Evolutionary conservation across 2,888 invertebrate genomes (phyloP).

Genomic region (Platerodrilus igneus): DNA sequence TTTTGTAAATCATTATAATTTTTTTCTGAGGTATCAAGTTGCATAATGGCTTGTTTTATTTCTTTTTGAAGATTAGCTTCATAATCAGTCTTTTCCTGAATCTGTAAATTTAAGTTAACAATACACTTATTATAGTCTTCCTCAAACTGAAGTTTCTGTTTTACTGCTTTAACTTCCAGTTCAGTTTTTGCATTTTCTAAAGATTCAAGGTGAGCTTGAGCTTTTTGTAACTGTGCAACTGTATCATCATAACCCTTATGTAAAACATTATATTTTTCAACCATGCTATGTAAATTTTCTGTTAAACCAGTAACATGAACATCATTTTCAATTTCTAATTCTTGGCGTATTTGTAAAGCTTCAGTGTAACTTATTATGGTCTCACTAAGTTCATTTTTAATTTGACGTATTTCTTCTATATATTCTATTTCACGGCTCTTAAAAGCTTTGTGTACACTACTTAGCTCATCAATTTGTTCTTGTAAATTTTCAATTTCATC

Average conservation of each 20-base stretch:
- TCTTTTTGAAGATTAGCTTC: constrained; percentile 5
- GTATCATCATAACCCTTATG: constrained; percentile 17
- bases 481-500: constrained; percentile 17
- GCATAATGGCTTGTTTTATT: constrained; percentile 2
- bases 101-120: constrained; percentile 8
- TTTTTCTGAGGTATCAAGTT: constrained; percentile 1
- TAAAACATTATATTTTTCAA: constrained; percentile 26
- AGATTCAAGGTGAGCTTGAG: constrained; percentile 2
- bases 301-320: constrained; percentile 26
- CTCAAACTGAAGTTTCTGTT: constrained; percentile 21
- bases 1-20: constrained; percentile 5
- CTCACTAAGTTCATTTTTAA: constrained; percentile 25
- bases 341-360: constrained; percentile 23
- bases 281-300: constrained; percentile 26
- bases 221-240: constrained; percentile 7
- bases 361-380: constrained; percentile 26
- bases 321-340: constrained; percentile 24
- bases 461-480: constrained; percentile 20
- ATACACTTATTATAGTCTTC: constrained; percentile 9
- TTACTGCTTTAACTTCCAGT: constrained; percentile 18
- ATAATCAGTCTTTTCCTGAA: background rate
- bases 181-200: constrained; percentile 18
- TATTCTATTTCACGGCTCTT: constrained; percentile 18
- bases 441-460: constrained; percentile 17
- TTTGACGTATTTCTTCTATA: constrained; percentile 19